phyloP scores from a whole-genome alignment of 2,113 vertebrate species.

The Varanus salvator region DNA sequence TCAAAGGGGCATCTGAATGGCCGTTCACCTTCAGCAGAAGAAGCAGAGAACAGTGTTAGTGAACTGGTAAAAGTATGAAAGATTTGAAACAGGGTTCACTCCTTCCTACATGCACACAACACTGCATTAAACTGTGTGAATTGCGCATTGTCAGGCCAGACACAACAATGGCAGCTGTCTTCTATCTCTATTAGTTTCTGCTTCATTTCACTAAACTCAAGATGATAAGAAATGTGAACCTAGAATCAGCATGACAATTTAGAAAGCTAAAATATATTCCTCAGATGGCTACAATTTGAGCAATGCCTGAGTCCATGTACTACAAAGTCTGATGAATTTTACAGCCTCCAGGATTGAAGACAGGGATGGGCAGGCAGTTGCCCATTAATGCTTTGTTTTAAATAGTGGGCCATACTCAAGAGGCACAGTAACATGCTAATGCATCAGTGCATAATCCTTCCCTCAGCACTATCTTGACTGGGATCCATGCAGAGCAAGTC shows the following conservation, averaged over 20 bases:
- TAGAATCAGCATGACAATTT: not conserved
- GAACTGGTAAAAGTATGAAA: not conserved
- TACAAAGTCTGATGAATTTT: not conserved
- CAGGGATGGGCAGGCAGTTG: not conserved
- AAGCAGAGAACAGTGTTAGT: not conserved
- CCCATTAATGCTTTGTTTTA: not conserved
- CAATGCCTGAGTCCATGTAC: not conserved
- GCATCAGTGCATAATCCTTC: not conserved
- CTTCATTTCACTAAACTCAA: not conserved
- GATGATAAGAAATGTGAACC: not conserved
- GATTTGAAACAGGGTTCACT: not conserved
- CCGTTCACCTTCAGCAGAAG: constrained; percentile 76
- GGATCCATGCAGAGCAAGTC: no score
- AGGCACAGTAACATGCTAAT: not conserved
- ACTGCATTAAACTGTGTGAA: not conserved
- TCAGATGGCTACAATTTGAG: not conserved
- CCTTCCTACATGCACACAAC: not conserved
- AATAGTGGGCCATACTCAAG: not conserved
- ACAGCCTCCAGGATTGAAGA: not conserved
- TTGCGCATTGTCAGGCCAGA: no score
- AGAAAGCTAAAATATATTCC: not conserved
- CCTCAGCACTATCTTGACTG: not conserved
- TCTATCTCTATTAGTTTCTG: not conserved
- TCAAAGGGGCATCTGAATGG: constrained; percentile 85
- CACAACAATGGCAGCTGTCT: not conserved